phyloP scores from a whole-genome alignment of 2,888 invertebrate genomes.

The Phyllotreta striolata region DNA sequence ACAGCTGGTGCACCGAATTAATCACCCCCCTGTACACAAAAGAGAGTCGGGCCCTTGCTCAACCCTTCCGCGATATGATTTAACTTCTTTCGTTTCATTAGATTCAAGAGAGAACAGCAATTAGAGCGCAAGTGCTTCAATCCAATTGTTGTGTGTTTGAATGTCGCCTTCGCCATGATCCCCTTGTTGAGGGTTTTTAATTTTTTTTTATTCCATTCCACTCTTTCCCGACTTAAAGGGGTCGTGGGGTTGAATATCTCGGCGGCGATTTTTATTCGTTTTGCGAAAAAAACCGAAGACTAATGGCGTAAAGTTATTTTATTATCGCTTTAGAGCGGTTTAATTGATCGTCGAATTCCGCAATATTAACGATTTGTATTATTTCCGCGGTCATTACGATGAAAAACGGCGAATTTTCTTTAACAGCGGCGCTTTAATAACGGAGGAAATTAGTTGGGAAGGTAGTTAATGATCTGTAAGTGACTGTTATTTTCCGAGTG shows the following conservation, averaged over 20 bases:
- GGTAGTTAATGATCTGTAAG: conserved; percentile 31
- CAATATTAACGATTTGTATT: too few relatives aligned
- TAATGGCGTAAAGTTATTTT: too few relatives aligned
- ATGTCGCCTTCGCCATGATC: conserved; percentile 33
- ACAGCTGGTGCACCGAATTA: too few relatives aligned
- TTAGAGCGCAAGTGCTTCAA: conserved; percentile 35
- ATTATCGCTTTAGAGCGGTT: too few relatives aligned
- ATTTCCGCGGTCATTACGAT: background rate
- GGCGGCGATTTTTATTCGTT: too few relatives aligned
- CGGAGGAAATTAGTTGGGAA: conserved; percentile 29
- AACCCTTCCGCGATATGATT: conserved; percentile 24
- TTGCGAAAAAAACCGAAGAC: too few relatives aligned
- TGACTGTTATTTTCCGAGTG: conserved; percentile 28
- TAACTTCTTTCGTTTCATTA: conserved; percentile 37
- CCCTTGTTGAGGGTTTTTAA: conserved; percentile 32
- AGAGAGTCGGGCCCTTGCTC: background rate
- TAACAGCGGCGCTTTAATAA: conserved; percentile 7
- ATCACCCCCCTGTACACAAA: background rate
- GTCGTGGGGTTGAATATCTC: background rate
- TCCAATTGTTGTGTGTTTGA: conserved; percentile 36
- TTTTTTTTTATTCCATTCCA: conserved; percentile 6
- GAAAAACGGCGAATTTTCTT: conserved; percentile 15
- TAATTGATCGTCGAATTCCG: too few relatives aligned
- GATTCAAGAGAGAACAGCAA: conserved; percentile 36
- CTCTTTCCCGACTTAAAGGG: conserved; percentile 1